Evolutionary conservation across 2,797 vertebrate species (phyloP).

Genomic region (Apodemus agrarius): DNA sequence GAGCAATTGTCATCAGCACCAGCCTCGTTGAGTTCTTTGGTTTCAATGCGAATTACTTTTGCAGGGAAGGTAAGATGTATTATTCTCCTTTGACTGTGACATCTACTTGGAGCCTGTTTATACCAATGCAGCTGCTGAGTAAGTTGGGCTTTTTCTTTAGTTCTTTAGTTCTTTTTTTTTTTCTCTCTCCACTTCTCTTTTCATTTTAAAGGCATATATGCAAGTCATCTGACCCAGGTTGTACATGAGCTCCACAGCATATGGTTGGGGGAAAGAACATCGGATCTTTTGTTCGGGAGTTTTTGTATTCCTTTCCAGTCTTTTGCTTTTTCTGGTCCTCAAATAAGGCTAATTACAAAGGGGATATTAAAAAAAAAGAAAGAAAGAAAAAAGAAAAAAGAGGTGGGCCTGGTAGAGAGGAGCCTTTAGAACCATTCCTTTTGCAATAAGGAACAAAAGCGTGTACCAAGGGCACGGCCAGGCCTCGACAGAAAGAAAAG

Average conservation of each 20-base stretch:
- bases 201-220: slow-evolving; percentile 82
- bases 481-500: slow-evolving; percentile 88
- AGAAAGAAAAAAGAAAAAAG: slow-evolving; percentile 67
- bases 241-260: slow-evolving; percentile 83
- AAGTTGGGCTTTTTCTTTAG: slow-evolving; percentile 76
- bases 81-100: slow-evolving; percentile 78
- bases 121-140: slow-evolving; percentile 77
- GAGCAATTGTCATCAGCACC: slow-evolving; percentile 53
- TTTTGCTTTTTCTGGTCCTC: slow-evolving; percentile 90
- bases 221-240: slow-evolving; percentile 87
- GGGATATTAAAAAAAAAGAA: not conserved
- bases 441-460: slow-evolving; percentile 90
- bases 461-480: slow-evolving; percentile 88
- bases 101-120: slow-evolving; percentile 81
- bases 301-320: slow-evolving; percentile 87
- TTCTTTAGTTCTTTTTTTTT: slow-evolving; percentile 52
- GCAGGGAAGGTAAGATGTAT: slow-evolving; percentile 80
- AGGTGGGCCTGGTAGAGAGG: slow-evolving; percentile 89
- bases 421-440: slow-evolving; percentile 91
- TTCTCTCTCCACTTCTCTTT: slow-evolving; percentile 58
- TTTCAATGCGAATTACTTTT: slow-evolving; percentile 79
- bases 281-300: slow-evolving; percentile 88
- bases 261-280: slow-evolving; percentile 89
- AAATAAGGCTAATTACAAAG: slow-evolving; percentile 92
- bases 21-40: slow-evolving; percentile 71